Evolutionary conservation across 2,113 vertebrate species (phyloP).

Genomic region (Petroica traversi): DNA sequence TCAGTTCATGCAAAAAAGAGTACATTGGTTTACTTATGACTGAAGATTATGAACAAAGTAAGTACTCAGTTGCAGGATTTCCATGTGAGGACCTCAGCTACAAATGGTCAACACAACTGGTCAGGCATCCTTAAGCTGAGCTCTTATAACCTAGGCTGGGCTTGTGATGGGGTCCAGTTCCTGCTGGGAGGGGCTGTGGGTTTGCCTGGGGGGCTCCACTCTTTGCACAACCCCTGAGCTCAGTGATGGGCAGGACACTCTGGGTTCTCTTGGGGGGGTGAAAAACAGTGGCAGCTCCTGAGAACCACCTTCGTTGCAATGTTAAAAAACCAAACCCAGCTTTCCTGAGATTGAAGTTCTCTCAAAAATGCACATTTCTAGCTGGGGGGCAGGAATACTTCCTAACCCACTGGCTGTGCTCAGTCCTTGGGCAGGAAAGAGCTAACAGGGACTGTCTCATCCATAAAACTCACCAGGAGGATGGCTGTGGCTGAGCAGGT

Average conservation of each 20-base stretch:
- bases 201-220: fast-evolving
- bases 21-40: background rate
- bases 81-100: background rate
- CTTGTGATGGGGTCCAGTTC: background rate
- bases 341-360: background rate
- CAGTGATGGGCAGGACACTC: background rate
- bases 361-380: background rate
- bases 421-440: background rate
- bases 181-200: background rate
- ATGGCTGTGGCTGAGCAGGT: background rate
- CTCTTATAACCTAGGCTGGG: background rate
- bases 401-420: background rate
- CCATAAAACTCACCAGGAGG: background rate
- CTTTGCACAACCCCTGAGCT: background rate
- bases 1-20: background rate
- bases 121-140: background rate
- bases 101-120: background rate
- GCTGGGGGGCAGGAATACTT: background rate
- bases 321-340: background rate
- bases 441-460: fast-evolving
- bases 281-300: background rate
- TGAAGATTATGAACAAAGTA: background rate
- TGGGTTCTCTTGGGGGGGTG: background rate
- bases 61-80: background rate
- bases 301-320: background rate